Conservation (phyloP, 2,888 invertebrate species). For the Clepsis dumicolana region DNA sequence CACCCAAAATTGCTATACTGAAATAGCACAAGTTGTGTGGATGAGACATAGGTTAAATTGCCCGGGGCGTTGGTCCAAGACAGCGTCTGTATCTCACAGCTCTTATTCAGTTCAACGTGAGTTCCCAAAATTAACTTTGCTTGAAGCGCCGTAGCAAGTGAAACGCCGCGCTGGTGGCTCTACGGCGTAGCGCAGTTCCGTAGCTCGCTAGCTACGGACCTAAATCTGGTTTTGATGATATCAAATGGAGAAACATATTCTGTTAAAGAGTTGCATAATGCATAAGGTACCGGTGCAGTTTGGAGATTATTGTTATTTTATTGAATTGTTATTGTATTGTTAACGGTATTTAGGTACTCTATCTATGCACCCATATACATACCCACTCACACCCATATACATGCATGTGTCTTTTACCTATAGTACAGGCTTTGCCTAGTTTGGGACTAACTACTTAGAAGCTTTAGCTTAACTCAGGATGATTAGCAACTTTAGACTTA, state of each 20-base stretch:
- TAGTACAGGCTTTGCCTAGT: too few species aligned
- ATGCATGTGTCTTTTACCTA: too few species aligned
- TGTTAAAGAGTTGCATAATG: background rate
- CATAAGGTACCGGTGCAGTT: background rate
- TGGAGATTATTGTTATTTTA: too few species aligned
- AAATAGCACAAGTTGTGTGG: background rate
- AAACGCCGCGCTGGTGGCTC: background rate
- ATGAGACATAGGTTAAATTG: constrained; percentile 20
- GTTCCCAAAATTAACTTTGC: constrained; percentile 30
- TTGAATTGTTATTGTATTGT: too few species aligned
- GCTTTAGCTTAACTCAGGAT: too few species aligned
- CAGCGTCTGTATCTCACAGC: constrained; percentile 28
- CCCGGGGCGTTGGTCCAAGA: constrained; percentile 12
- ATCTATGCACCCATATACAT: too few species aligned
- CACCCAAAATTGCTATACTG: background rate
- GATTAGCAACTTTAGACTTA: too few species aligned
- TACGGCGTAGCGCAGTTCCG: constrained; percentile 7
- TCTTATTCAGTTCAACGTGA: constrained; percentile 15
- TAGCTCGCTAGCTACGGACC: constrained; percentile 12
- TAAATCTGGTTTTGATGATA: background rate
- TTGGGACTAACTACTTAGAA: too few species aligned
- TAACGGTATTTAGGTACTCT: too few species aligned
- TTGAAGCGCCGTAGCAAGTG: constrained; percentile 30
- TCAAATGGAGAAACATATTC: background rate
- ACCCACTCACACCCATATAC: too few species aligned